Conservation (phyloP, 1,140 invertebrate genomes). For the Drosophila lini region DNA sequence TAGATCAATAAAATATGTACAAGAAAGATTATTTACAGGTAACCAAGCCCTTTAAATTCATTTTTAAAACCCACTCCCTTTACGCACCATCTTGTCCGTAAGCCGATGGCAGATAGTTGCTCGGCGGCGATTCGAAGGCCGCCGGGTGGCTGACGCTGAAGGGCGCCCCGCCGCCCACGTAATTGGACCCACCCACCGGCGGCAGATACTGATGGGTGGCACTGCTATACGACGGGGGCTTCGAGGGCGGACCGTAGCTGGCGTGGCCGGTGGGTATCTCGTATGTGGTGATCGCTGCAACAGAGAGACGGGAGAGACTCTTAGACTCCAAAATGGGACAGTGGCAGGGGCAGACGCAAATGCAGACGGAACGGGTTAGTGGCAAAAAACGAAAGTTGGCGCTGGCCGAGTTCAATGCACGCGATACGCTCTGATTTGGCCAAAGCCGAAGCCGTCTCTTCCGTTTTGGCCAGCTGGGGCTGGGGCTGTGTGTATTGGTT, state of each 20-base stretch:
- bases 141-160: conserved; percentile 73
- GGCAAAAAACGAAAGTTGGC: conserved; percentile 75
- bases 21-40: conserved; percentile 16
- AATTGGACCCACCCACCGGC: conserved; percentile 64
- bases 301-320: conserved; percentile 16
- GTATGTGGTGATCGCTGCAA: conserved; percentile 81
- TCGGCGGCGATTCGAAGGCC: conserved; percentile 77
- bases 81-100: conserved; percentile 84
- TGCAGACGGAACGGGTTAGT: conserved; percentile 57
- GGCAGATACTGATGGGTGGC: conserved; percentile 81
- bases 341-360: conserved; percentile 20
- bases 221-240: conserved; percentile 77
- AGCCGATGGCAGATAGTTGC: conserved; percentile 77
- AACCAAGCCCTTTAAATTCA: not conserved
- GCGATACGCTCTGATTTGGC: conserved; percentile 46
- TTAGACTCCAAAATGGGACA: conserved; percentile 56
- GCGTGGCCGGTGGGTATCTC: conserved; percentile 77
- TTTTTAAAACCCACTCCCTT: not conserved
- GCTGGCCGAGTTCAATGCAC: conserved; percentile 61
- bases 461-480: conserved; percentile 57
- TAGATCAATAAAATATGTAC: conserved; percentile 24
- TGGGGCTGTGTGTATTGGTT: conserved; percentile 32
- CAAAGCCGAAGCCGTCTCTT: conserved; percentile 56
- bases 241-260: conserved; percentile 81
- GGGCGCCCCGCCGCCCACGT: conserved; percentile 68